Evolutionary conservation across 1,140 invertebrate genomes (phyloP), one percentile per base, ranked within the genome.

Genomic region (Heterodera schachtii): DNA sequence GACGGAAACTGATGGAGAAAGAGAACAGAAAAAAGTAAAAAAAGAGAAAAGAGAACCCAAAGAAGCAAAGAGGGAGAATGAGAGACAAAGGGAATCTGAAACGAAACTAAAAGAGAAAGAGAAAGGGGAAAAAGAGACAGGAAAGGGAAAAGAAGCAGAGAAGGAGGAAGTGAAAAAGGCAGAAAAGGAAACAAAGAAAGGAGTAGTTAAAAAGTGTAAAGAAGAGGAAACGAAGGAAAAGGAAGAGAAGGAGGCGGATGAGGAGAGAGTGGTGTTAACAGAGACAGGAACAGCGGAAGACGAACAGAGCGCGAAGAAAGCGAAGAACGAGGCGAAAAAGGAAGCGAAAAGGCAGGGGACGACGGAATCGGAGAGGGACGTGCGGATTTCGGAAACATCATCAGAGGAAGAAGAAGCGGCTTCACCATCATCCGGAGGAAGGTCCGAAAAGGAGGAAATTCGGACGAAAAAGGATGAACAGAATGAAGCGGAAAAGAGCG

Each of bases 251-350:
- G 8, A 82, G 13, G 78, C 70, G 46, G 64, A 78, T 8, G 76
- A 78, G 13, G 6, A 78, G 43, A 19, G 70, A 31, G 52, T 19
- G 1, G 13, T 73, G 13, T 19, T 47, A n/a, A 73, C 21, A 75
- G 21, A 13, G 7, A 19, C 31, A 8, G 60, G 52, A 43, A 73
- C 44, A 75, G 76, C 47, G 19, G 67, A 75, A 78, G 77, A 41
- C 4, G 16, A n/a, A 49, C 47, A 78, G n/a, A 78, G 44, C 11
- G 43, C 19, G 19, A 21, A 75, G 9, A 75, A 31, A 52, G 49
- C 13, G 43, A 46, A 80, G 21, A 79, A 79, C 21, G 66, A 79
- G 49, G 7, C 13, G 70, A 41, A 41, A 21, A 73, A 79, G 70
- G 31, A 79, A 44, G 19, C 21, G 19, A 6, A 73, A 9, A 6